A percentile compares a stretch with the other conserved stretches of the same genome.
These are phyloP conservation scores for Heliconius aoede DNA, from an alignment of 2,888 invertebrate species.

Conservation along the genomic window DNA sequence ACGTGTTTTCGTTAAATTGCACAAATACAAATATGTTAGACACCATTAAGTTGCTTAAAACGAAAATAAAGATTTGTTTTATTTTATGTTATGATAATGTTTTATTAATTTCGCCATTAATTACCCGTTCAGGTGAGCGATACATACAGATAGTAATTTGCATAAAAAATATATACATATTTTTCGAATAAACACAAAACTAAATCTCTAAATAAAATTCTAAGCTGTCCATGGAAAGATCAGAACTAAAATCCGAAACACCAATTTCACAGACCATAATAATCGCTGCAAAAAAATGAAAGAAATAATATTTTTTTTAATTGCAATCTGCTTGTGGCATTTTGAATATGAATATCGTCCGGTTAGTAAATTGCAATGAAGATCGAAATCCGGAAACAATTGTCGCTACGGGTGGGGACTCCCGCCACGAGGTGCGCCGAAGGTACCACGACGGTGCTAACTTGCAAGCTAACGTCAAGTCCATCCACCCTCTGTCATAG, in stretches of 20 bases:
- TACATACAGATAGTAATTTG: not conserved
- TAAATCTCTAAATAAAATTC: not conserved
- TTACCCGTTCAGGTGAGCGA: not conserved
- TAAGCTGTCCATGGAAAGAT: not conserved
- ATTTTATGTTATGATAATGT: no score
- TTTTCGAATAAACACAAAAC: not conserved
- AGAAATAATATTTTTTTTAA: not conserved
- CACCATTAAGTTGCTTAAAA: no score
- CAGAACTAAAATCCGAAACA: not conserved
- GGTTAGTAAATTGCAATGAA: slow-evolving; percentile 62
- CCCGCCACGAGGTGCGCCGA: slow-evolving; percentile 74
- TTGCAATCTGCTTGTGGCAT: slow-evolving; percentile 22
- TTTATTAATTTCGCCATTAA: slow-evolving; percentile 47
- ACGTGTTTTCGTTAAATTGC: no score
- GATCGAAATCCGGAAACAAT: slow-evolving; percentile 61
- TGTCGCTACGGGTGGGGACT: slow-evolving; percentile 60
- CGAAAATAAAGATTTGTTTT: no score
- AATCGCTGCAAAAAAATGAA: not conserved
- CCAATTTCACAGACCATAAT: not conserved
- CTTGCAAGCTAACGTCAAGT: slow-evolving; percentile 62
- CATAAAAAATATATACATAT: not conserved
- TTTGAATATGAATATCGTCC: slow-evolving; percentile 64
- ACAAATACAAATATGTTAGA: no score
- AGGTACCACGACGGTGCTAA: slow-evolving; percentile 73
- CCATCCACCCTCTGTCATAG: slow-evolving; percentile 59